Evolutionary conservation across 2,888 invertebrate genomes (phyloP), one percentile per base, ranked within the genome.

Genomic region (Phalera bucephala): DNA sequence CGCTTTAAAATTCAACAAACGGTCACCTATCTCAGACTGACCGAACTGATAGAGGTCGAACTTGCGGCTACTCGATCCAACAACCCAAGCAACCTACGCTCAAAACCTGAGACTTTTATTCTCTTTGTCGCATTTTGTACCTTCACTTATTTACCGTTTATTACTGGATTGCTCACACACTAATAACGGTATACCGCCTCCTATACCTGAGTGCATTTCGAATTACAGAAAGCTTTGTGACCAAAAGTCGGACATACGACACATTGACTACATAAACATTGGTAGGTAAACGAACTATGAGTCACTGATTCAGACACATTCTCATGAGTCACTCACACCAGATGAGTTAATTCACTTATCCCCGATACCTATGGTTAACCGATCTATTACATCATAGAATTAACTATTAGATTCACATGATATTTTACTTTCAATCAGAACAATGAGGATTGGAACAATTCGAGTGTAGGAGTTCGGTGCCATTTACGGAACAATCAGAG

Each of bases 271-370:
- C 52, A 64, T 63, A 65, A 67, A 67, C 64, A 65, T 54, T 41
- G 51, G 37, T 59, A 76, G 81, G 80, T 78, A 72, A 79, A 78
- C 60, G 80, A 80, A 80, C 78, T 70, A 60, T 83, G 83, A 80
- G 49, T 83, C 80, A 82, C 52, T 39, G 54, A 46, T 58, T 61
- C 72, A 71, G 67, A 74, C 73, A 66, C 67, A 69, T 64, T 68
- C 48, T 50, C 54, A 63, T 79, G 79, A 78, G 45, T 80, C 80
- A 80, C 55, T 41, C 36, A 56, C 50, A 57, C 51, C 51, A 52
- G 62, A 61, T 62, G 57, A 64, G 59, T 50, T 55, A 52, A 52
- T 45, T 44, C 54, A 49, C 48, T 58, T 53, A 57, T 48, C 45
- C 45, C 40, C 38, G 31, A 35, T 49, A 50, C 46, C 22, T 13